Base-by-base conservation (phyloP, 2,113 vertebrate species). In the Ursus arctos region DNA sequence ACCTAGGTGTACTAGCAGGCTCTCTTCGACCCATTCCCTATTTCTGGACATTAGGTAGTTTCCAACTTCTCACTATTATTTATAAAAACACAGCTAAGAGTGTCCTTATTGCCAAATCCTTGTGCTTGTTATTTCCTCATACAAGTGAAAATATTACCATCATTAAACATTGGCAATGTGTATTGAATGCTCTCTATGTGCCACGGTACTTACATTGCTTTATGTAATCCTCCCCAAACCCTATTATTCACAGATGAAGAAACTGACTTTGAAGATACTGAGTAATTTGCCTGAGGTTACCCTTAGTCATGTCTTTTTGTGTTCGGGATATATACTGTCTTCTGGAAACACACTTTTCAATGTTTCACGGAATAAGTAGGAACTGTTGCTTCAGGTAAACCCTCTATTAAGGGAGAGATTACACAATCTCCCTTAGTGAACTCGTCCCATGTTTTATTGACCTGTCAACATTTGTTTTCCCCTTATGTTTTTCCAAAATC, bases 171-270 rank as follows among this genome's bases (percentile, higher is more conserved):
- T 57, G 90, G 19, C 55, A 83, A 36, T 71, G 65, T 92, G 57
- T 96, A 65, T 14, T 40, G 26, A 87, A 74, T 53, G 61, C 14
- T 22, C 15, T 43, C 6, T 76, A 36, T 72, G 57, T 71, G 31
- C 59, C 57, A 49, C 67, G 72, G 51, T 16, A 21, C 43, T 96
- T 93, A 71, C 16, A 18, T 77, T 86, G 61, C 28, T 71, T 63
- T 67, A 65, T 85, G 94, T 79, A 95, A 90, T 96, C 90, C 47
- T 96, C 49, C 26, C 22, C 14, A 40, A 91, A 43, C 71, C n/a
- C 79, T 89, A 21, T 93, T 92, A 76, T 84, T 97, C 67, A 55
- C 55, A 59, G 43, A 95, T 61, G 33, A 87, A 84, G 82, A 87
- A 94, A 88, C 28, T 49, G 49, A 81, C 53, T 85, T 91, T 40